Conservation (phyloP, 2,888 invertebrate species). For the Scaptomyza caliginosa region DNA sequence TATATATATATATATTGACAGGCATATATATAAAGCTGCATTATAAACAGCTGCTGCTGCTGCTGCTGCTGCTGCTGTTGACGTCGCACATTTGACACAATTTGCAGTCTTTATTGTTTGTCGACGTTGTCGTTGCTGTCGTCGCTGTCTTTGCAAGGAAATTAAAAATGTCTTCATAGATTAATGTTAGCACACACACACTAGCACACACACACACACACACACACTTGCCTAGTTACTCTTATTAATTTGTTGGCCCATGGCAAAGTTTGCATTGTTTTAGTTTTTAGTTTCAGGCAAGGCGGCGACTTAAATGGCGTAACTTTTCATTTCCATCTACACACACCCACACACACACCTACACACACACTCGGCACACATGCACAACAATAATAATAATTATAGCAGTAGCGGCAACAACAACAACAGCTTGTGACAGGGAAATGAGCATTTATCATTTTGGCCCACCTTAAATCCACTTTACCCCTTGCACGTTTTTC, state of each 20-base stretch:
- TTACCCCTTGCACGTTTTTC: too few species aligned
- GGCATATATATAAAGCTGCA: constrained; percentile 31
- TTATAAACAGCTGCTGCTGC: constrained; percentile 56
- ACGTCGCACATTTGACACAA: constrained; percentile 56
- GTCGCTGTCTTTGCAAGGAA: constrained; percentile 41
- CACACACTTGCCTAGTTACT: constrained; percentile 2
- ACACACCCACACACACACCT: constrained; percentile 12
- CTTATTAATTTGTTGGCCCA: constrained; percentile 31
- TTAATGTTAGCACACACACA: constrained; percentile 46
- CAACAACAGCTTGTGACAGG: constrained; percentile 39
- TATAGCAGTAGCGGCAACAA: constrained; percentile 32
- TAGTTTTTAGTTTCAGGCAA: constrained; percentile 23
- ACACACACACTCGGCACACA: constrained; percentile 10
- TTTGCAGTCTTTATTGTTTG: constrained; percentile 34
- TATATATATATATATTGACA: constrained; percentile 1
- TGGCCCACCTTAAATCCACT: not conserved
- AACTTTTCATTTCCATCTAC: constrained; percentile 35
- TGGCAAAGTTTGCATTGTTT: constrained; percentile 22
- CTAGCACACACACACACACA: constrained; percentile 2
- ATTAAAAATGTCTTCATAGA: constrained; percentile 64
- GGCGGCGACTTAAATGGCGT: constrained; percentile 47
- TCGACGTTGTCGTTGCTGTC: constrained; percentile 14
- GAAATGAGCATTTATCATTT: constrained; percentile 33
- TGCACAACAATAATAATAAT: constrained; percentile 5
- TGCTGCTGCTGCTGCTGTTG: constrained; percentile 40